These are phyloP conservation scores for Acrobasis suavella DNA, from an alignment of 2,888 invertebrate genomes.

Conservation along the genomic window DNA sequence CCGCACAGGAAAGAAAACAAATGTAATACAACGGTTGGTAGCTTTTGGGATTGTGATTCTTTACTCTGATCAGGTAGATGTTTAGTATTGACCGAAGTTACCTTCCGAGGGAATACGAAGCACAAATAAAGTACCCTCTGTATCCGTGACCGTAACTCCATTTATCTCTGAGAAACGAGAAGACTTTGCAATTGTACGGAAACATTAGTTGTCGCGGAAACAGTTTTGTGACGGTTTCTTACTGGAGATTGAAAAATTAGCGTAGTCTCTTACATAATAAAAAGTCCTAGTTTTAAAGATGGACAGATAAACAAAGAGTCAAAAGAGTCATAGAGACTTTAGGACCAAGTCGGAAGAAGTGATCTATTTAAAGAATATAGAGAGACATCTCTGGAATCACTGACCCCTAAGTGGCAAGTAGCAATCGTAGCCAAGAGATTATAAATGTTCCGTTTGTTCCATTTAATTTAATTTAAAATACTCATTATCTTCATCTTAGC, in stretches of 20 bases:
- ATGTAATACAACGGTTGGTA: neutral
- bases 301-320: too few species aligned
- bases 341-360: too few species aligned
- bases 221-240: neutral
- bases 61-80: neutral
- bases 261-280: too few species aligned
- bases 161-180: neutral
- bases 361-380: too few species aligned
- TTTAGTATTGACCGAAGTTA: neutral
- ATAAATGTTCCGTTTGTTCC: too few species aligned
- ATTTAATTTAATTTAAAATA: too few species aligned
- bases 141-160: neutral
- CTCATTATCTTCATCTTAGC: too few species aligned
- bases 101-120: neutral
- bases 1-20: neutral
- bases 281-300: too few species aligned
- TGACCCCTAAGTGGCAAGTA: too few species aligned
- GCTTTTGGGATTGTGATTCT: neutral
- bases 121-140: neutral
- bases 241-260: neutral
- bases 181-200: neutral
- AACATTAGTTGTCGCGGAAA: neutral
- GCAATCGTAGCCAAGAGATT: too few species aligned
- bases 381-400: too few species aligned
- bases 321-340: too few species aligned